phyloP scores from a whole-genome alignment of 2,113 vertebrate genomes.

The Nycticryphes semicollaris region DNA sequence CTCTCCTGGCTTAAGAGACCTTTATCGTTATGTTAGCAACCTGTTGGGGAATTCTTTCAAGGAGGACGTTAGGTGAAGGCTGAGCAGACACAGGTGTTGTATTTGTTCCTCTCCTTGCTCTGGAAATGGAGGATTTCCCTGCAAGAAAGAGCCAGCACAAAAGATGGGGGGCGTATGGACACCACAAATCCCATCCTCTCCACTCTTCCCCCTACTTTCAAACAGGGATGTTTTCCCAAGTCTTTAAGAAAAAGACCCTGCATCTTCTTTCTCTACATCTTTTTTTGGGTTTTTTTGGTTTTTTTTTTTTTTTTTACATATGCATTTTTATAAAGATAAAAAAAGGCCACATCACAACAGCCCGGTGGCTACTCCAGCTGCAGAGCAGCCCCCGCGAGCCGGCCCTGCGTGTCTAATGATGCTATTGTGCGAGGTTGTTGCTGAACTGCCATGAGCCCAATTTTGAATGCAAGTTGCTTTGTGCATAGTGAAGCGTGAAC shows the following conservation, averaged over 20 bases:
- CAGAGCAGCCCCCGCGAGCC: conserved; percentile 26
- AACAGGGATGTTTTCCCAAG: background rate
- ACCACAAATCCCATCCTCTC: background rate
- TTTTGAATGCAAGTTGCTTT: conserved; percentile 57
- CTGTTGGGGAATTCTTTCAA: background rate
- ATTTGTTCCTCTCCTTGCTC: background rate
- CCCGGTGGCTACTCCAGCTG: conserved; percentile 36
- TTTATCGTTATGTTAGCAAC: background rate
- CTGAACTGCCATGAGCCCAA: conserved; percentile 17
- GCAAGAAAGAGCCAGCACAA: background rate
- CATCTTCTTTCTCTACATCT: background rate
- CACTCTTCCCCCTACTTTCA: background rate
- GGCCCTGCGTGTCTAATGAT: conserved; percentile 59
- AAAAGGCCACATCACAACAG: background rate
- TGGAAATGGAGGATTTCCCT: background rate
- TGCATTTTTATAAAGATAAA: background rate
- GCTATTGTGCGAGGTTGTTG: conserved; percentile 40
- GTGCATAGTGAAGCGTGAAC: conserved; percentile 68
- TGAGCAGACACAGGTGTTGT: background rate
- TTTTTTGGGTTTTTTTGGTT: background rate
- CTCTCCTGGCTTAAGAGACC: background rate
- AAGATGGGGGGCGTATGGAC: accelerated
- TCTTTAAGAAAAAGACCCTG: background rate
- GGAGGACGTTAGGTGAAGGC: background rate
- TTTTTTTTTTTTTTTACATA: background rate